These are phyloP conservation scores for Ligdia adustata DNA, from an alignment of 2,888 invertebrate genomes.

Conservation along the genomic window DNA sequence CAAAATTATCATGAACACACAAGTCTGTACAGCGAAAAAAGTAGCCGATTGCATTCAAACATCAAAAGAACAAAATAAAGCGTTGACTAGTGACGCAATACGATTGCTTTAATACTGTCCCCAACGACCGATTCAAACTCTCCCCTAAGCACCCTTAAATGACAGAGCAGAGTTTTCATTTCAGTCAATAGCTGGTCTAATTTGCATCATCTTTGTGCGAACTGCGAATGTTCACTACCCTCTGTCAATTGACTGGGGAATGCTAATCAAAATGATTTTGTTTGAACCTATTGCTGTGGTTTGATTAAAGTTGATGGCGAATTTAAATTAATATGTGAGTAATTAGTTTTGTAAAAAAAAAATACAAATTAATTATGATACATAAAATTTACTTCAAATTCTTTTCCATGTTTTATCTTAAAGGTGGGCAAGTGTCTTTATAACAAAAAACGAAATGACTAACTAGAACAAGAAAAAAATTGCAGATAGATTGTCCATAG, in stretches of 20 bases:
- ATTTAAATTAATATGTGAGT: constrained; percentile 51
- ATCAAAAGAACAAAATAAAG: constrained; percentile 78
- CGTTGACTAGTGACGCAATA: constrained; percentile 75
- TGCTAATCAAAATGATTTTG: constrained; percentile 56
- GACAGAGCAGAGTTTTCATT: constrained; percentile 72
- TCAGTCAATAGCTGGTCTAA: constrained; percentile 78
- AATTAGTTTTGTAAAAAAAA: too few species aligned
- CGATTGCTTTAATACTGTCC: constrained; percentile 78
- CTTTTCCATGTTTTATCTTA: too few species aligned
- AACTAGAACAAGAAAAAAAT: too few species aligned
- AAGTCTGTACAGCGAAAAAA: constrained; percentile 50
- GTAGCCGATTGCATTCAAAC: constrained; percentile 68
- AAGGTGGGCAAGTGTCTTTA: too few species aligned
- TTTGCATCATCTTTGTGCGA: constrained; percentile 75
- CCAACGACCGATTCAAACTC: constrained; percentile 77
- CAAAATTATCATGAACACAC: constrained; percentile 45
- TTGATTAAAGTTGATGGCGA: constrained; percentile 18
- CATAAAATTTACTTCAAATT: too few species aligned
- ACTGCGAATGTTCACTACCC: constrained; percentile 28
- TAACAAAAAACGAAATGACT: too few species aligned
- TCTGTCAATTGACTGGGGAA: constrained; percentile 41
- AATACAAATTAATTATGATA: too few species aligned
- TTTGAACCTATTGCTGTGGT: constrained; percentile 48
- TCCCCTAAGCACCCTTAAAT: constrained; percentile 69
- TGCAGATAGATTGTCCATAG: too few species aligned